Conservation (phyloP, 2,113 vertebrate species). For the Gorsachius goisagi region DNA sequence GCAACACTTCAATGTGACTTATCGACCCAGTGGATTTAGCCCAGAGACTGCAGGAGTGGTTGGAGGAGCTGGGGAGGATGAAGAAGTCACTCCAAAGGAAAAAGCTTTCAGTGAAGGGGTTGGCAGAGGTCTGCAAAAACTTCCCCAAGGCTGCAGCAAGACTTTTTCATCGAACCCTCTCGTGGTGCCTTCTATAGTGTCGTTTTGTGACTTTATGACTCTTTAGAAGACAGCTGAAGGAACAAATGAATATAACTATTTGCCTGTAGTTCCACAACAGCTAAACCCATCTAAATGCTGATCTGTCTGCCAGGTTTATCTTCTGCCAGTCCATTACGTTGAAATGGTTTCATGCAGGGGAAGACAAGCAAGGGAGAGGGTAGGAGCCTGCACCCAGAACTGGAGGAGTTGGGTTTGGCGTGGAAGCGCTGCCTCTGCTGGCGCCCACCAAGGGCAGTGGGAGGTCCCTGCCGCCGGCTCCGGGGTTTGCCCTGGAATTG, state of each 20-base stretch:
- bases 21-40: background rate
- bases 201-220: background rate
- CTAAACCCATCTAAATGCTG: background rate
- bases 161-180: rapidly evolving
- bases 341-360: background rate
- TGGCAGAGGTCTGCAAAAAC: background rate
- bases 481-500: background rate
- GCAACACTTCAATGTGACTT: background rate
- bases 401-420: background rate
- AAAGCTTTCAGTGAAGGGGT: background rate
- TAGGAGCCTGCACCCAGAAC: background rate
- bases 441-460: background rate
- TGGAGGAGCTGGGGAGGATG: background rate
- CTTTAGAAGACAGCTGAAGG: background rate
- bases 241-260: background rate
- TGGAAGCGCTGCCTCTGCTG: background rate
- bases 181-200: background rate
- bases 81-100: background rate
- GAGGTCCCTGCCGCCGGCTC: rapidly evolving
- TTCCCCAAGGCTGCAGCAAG: background rate
- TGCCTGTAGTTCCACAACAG: background rate
- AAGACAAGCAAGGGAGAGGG: background rate
- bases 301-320: background rate
- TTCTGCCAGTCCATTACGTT: background rate
- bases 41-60: background rate